Percentiles rank a stretch among this genome's conserved stretches.
These are phyloP conservation scores for Centrocercus urophasianus DNA, from an alignment of 2,113 vertebrate genomes.

Conservation along the genomic window DNA sequence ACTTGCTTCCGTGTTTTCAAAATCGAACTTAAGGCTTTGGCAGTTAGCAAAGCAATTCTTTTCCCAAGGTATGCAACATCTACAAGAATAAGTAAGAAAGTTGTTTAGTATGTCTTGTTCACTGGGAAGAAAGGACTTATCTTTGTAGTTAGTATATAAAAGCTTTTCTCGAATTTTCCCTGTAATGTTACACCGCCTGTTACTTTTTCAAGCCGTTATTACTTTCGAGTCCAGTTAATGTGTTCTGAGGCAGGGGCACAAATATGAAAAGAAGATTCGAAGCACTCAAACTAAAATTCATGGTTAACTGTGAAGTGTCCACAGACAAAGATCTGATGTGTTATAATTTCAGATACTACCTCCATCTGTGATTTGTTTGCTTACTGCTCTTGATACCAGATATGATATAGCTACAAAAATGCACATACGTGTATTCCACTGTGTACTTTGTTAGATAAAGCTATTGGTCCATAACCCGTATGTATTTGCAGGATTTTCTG, in stretches of 20 bases:
- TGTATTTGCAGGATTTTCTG: neutral
- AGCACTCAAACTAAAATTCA: neutral
- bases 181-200: neutral
- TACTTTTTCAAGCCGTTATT: neutral
- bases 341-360: neutral
- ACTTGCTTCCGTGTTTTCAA: neutral
- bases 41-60: neutral
- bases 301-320: neutral
- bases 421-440: neutral
- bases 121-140: neutral
- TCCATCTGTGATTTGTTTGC: neutral
- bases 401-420: neutral
- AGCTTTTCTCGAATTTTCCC: neutral
- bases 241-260: neutral
- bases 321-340: neutral
- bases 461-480: rapidly evolving
- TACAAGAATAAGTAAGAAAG: neutral
- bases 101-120: neutral
- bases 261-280: neutral
- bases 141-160: neutral
- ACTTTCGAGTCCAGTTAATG: neutral
- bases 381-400: neutral
- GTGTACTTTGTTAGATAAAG: neutral
- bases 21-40: neutral
- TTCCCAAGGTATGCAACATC: neutral